Base-by-base conservation (phyloP, 2,113 vertebrate genomes). In the Oncorhynchus kisutch region DNA sequence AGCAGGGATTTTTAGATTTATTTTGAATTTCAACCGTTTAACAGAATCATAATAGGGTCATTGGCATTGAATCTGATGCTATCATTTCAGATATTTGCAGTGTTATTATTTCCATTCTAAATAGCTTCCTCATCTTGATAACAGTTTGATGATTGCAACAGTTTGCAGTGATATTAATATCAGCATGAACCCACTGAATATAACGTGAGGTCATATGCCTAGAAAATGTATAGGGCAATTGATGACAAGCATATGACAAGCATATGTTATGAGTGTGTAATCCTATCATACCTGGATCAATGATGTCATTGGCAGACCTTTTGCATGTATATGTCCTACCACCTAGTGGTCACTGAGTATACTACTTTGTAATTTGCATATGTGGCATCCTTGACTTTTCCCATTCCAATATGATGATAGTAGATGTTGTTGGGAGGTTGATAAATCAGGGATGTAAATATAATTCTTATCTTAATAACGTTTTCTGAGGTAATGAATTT, bases 291-390 rank as follows among this genome's bases (percentile, higher is more conserved):
- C 59, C 1, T 62, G 51, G 45, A 48, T 71, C 18, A 71, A 20
- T 62, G 34, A 48, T 67, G 39, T 16, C 24, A 67, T 67, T 67
- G 45, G 6, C 64, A 67, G 51, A 75, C 73, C 34, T 31, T 39
- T 76, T 85, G 45, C 74, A 27, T 80, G 85, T 81, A 79, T 79
- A 74, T n/a, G 72, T 85, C 79, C 86, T 88, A 87, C 88, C 90
- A 90, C 87, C 90, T 91, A 90, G 88, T 90, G 90, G 90, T 71
- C 85, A 78, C 74, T 81, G 74, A 31, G 48, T 54, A 68, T 57
- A 57, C 18, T 27, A 49, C 45, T 14, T 49, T 13, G 13, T n/a
- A 5, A 45, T 67, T 67, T 74, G 72, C 72, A 66, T 45, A 45
- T 66, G 29, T 74, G 60, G 73, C 48, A 66, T 11, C n/a, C 59